phyloP scores from a whole-genome alignment of 2,888 invertebrate genomes.

The Tridacna crocea region DNA sequence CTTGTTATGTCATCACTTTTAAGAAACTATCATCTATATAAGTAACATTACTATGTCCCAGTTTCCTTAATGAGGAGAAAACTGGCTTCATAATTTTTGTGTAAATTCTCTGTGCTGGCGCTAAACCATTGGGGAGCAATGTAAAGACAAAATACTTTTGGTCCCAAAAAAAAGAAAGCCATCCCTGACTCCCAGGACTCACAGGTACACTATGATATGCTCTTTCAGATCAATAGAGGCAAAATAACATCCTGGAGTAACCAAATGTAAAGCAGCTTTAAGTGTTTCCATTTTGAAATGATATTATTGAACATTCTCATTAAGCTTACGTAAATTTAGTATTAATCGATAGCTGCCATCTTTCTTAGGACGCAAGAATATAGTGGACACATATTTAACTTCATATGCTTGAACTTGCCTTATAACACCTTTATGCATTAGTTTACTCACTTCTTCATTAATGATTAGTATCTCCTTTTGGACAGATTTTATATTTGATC shows the following conservation, averaged over 20 bases:
- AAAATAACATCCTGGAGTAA: constrained; percentile 39
- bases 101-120: constrained; percentile 51
- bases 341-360: constrained; percentile 39
- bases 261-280: constrained; percentile 32
- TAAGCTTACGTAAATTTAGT: constrained; percentile 40
- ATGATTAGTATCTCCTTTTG: constrained; percentile 2
- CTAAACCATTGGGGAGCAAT: constrained; percentile 53
- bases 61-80: constrained; percentile 37
- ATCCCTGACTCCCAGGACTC: constrained; percentile 30
- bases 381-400: constrained; percentile 25
- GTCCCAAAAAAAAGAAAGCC: constrained; percentile 53
- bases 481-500: neutral
- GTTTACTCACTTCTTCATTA: neutral
- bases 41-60: constrained; percentile 30
- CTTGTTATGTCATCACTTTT: constrained; percentile 20
- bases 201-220: constrained; percentile 40
- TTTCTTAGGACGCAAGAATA: constrained; percentile 25
- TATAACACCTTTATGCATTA: constrained; percentile 16
- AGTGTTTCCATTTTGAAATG: constrained; percentile 61
- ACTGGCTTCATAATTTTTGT: constrained; percentile 60
- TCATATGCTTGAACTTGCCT: neutral
- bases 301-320: constrained; percentile 42
- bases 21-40: constrained; percentile 41
- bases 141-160: constrained; percentile 41
- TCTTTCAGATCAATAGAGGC: constrained; percentile 52